Base-by-base conservation (phyloP, 2,888 invertebrate genomes). In the Hydriomena furcata region DNA sequence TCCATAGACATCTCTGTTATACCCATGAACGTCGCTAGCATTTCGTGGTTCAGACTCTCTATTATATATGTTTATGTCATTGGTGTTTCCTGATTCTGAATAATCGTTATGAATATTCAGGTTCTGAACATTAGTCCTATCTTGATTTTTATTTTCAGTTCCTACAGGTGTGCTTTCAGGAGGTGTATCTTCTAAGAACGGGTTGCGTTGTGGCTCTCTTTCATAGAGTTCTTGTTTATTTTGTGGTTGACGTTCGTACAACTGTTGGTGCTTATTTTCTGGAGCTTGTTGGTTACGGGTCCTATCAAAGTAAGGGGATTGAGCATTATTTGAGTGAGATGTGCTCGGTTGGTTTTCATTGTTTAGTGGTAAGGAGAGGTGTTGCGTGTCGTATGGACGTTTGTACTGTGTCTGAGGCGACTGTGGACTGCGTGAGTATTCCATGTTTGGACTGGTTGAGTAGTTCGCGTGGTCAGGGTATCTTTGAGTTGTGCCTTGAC, bases 221-320 rank as follows among this genome's bases (percentile, higher is more conserved):
- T 87, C 86, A 17, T 86, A 84, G 38, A 78, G 76, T 38, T 88
- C 86, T 55, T 73, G 74, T 20, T 71, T 73, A 31, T 65, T 70
- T 8, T 81, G 49, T 59, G 74, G 76, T 23, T 37, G 50, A 23
- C 50, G 40, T 27, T 87, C 87, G 27, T 87, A 85, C 41, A 78
- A 61, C 52, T 78, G 78, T 37, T 88, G 86, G 54, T 75, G 75
- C 20, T 71, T 73, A 31, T 63, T 69, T 7, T 82, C 49, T 58
- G 74, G 76, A 7, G 71, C 72, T 43, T 73, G 82, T 50, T 84
- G 82, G 54, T 67, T 76, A 70, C 78, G 79, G 58, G 65, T 81
- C 82, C 88, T 89, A 84, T 88, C 86, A 79, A 86, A 84, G 72
- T 88, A 91, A 82, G 87, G 91, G 48, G 91, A 86, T 63, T 91